These are phyloP conservation scores for Pelagia noctiluca DNA, from an alignment of 30 jellyfish, hydroid and myxozoan genomes.

Conservation along the genomic window DNA sequence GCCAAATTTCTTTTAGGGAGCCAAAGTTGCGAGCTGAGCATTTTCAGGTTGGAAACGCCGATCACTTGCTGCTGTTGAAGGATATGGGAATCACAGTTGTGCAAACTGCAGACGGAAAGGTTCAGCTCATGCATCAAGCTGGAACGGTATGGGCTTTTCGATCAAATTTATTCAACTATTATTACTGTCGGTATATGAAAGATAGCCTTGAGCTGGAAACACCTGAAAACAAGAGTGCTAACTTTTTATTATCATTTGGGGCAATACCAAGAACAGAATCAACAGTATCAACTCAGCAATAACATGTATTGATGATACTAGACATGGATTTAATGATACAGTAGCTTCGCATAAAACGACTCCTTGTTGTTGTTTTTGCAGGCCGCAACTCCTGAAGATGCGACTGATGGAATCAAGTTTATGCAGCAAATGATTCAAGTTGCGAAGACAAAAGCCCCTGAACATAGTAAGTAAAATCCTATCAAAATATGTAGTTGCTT, in stretches of 20 bases:
- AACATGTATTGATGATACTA: too few species aligned
- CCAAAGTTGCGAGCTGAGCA: conserved; percentile 88
- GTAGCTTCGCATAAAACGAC: background rate
- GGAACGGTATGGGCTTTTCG: conserved; percentile 67
- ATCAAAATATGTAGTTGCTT: background rate
- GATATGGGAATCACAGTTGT: conserved; percentile 86
- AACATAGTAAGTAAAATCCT: conserved; percentile 40
- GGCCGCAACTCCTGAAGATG: conserved; percentile 93
- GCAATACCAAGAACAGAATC: too few species aligned
- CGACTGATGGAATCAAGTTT: conserved; percentile 91
- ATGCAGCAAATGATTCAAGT: conserved; percentile 97
- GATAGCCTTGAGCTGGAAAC: too few species aligned
- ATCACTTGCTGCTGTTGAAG: conserved; percentile 74
- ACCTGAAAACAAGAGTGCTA: too few species aligned
- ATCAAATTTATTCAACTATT: background rate
- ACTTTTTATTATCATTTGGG: too few species aligned
- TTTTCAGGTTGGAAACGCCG: conserved; percentile 81
- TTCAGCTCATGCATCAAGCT: conserved; percentile 96
- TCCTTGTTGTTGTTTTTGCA: conserved; percentile 9
- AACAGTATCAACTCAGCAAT: too few species aligned
- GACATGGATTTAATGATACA: background rate
- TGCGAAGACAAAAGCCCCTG: conserved; percentile 81
- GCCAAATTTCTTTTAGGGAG: too few species aligned
- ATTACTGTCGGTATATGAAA: too few species aligned
- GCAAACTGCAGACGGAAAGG: conserved; percentile 83